These are phyloP conservation scores for Cryptosula pallasiana DNA, from an alignment of 2,888 invertebrate species.

Conservation along the genomic window DNA sequence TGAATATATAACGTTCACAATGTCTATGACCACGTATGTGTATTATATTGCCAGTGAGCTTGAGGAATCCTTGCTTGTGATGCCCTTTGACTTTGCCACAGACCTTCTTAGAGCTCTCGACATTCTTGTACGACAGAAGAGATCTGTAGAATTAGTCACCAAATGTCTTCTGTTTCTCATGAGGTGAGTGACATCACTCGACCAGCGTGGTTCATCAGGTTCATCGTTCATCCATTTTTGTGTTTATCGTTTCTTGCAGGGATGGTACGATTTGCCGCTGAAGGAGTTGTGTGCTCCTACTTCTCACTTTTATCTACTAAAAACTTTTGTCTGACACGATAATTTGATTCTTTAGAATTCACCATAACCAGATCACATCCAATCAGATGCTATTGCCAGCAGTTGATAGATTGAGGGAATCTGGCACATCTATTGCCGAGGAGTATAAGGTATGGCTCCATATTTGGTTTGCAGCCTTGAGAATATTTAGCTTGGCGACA, in stretches of 20 bases:
- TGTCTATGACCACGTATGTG: too few relatives aligned
- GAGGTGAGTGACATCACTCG: too few relatives aligned
- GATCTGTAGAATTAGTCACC: slow-evolving; percentile 69
- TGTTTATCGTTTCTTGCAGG: too few relatives aligned
- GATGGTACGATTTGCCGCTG: too few relatives aligned
- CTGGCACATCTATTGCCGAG: slow-evolving; percentile 43
- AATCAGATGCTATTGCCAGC: slow-evolving; percentile 65
- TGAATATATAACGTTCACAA: too few relatives aligned
- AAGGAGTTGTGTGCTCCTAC: too few relatives aligned
- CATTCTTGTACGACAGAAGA: slow-evolving; percentile 64
- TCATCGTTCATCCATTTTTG: too few relatives aligned
- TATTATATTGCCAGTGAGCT: slow-evolving; percentile 68
- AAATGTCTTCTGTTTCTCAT: slow-evolving; percentile 68
- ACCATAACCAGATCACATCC: slow-evolving; percentile 65
- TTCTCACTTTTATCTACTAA: too few relatives aligned
- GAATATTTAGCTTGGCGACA: too few relatives aligned
- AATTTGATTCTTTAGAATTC: slow-evolving; percentile 47
- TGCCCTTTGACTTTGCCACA: slow-evolving; percentile 77
- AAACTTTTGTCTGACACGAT: too few relatives aligned
- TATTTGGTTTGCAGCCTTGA: too few relatives aligned
- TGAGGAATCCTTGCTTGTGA: slow-evolving; percentile 77
- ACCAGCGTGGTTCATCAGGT: too few relatives aligned
- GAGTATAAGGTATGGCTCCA: slow-evolving; percentile 65
- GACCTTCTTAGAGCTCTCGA: slow-evolving; percentile 71
- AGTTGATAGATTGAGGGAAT: slow-evolving; percentile 62